Evolutionary conservation across 1,140 invertebrate species (phyloP).

Genomic region (Nymphalis io): DNA sequence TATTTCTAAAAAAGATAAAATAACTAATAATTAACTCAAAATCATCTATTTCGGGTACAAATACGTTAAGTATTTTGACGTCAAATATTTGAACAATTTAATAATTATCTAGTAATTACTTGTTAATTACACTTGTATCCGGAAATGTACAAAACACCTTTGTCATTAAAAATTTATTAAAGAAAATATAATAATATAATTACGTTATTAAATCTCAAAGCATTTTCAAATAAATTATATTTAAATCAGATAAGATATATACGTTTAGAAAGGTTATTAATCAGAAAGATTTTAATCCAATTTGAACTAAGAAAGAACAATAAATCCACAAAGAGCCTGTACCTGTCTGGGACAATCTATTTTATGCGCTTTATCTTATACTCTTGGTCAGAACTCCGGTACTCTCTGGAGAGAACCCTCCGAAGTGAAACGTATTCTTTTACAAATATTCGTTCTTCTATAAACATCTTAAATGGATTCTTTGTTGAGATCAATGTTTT

Average conservation of each 20-base stretch:
- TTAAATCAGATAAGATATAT: neutral
- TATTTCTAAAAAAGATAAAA: too few relatives aligned
- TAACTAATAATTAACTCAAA: too few relatives aligned
- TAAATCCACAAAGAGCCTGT: slow-evolving; percentile 34
- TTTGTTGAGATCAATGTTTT: slow-evolving; percentile 28
- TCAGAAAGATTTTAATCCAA: slow-evolving; percentile 34
- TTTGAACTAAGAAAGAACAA: slow-evolving; percentile 30
- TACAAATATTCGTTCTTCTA: slow-evolving; percentile 37
- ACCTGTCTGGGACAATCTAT: slow-evolving; percentile 35
- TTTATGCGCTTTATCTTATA: slow-evolving; percentile 39
- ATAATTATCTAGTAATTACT: too few relatives aligned
- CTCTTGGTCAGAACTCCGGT: slow-evolving; percentile 28
- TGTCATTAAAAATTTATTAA: too few relatives aligned
- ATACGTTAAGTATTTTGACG: too few relatives aligned
- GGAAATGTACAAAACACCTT: too few relatives aligned
- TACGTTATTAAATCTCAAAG: neutral
- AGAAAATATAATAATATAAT: too few relatives aligned
- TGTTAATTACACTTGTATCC: too few relatives aligned
- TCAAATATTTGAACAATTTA: too few relatives aligned
- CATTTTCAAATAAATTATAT: neutral
- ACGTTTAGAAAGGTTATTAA: slow-evolving; percentile 16
- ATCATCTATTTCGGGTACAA: too few relatives aligned
- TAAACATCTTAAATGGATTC: slow-evolving; percentile 31
- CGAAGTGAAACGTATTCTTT: slow-evolving; percentile 30
- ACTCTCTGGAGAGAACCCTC: slow-evolving; percentile 29